phyloP scores from a whole-genome alignment of 2,888 invertebrate species.

The Protophormia terraenovae region DNA sequence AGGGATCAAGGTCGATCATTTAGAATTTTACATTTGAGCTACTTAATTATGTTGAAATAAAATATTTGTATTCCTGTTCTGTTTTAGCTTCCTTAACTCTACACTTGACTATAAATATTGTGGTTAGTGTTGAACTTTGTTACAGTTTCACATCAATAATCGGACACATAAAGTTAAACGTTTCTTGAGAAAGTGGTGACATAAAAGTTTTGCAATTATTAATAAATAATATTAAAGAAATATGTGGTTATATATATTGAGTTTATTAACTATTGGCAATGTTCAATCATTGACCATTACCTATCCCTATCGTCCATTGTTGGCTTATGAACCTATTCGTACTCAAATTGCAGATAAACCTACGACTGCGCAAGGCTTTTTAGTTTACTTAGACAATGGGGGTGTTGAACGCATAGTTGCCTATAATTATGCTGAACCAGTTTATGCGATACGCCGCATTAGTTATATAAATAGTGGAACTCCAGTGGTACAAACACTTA shows the following conservation, averaged over 20 bases:
- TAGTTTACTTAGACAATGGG: constrained; percentile 75
- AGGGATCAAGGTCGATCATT: constrained; percentile 54
- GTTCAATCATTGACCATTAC: constrained; percentile 67
- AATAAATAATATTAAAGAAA: not conserved
- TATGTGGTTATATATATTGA: constrained; percentile 72
- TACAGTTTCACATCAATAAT: constrained; percentile 72
- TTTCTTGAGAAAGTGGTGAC: constrained; percentile 51
- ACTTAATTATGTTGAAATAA: not conserved
- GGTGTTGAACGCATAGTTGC: constrained; percentile 74
- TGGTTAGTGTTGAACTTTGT: not conserved
- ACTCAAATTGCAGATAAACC: constrained; percentile 74
- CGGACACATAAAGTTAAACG: constrained; percentile 71
- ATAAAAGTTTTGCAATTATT: not conserved
- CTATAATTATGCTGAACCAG: constrained; percentile 75
- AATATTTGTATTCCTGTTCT: constrained; percentile 8
- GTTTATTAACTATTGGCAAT: constrained; percentile 71
- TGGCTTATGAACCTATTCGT: constrained; percentile 73
- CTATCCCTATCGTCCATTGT: constrained; percentile 69
- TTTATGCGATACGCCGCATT: constrained; percentile 72
- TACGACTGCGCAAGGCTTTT: constrained; percentile 73
- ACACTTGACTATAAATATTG: constrained; percentile 68
- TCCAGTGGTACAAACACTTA: constrained; percentile 19
- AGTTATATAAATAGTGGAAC: constrained; percentile 13
- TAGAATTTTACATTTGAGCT: not conserved
- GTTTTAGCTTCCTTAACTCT: not conserved